phyloP scores from a whole-genome alignment of 2,888 invertebrate species.

The Cryptocheilus praepositus region DNA sequence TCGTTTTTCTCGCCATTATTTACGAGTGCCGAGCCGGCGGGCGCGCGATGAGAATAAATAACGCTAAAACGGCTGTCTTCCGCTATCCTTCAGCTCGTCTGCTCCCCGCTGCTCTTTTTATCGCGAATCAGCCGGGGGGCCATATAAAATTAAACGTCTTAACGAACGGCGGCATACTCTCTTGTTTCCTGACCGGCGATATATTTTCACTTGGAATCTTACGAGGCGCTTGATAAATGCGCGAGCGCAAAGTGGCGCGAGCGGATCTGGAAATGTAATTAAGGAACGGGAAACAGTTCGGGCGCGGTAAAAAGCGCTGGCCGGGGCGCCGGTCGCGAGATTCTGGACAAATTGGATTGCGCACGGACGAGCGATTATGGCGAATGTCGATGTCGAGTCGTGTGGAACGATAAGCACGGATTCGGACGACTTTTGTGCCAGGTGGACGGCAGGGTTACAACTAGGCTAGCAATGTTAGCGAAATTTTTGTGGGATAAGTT shows the following conservation, averaged over 20 bases:
- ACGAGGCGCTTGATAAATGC: conserved; percentile 19
- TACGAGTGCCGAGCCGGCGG: no score
- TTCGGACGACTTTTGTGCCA: no score
- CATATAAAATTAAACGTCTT: conserved; percentile 23
- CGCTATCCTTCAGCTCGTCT: background rate
- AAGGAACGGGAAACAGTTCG: conserved; percentile 44
- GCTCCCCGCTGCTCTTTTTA: background rate
- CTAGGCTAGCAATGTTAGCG: no score
- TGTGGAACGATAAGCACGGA: no score
- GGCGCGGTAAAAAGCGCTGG: conserved; percentile 28
- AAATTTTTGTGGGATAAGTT: no score
- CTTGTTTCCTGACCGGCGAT: conserved; percentile 14
- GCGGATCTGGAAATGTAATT: conserved; percentile 50
- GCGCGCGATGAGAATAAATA: no score
- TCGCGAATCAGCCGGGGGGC: background rate
- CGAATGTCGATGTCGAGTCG: no score
- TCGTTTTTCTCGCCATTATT: no score
- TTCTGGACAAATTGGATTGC: conserved; percentile 49
- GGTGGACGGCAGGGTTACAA: no score
- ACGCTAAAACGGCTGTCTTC: no score
- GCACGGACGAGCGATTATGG: no score
- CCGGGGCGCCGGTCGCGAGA: conserved; percentile 45
- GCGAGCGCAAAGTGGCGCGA: conserved; percentile 15
- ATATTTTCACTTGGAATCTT: conserved; percentile 25
- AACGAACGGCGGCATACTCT: conserved; percentile 18